phyloP scores from a whole-genome alignment of 2,797 vertebrate genomes.

The Anolis apletophallus region DNA sequence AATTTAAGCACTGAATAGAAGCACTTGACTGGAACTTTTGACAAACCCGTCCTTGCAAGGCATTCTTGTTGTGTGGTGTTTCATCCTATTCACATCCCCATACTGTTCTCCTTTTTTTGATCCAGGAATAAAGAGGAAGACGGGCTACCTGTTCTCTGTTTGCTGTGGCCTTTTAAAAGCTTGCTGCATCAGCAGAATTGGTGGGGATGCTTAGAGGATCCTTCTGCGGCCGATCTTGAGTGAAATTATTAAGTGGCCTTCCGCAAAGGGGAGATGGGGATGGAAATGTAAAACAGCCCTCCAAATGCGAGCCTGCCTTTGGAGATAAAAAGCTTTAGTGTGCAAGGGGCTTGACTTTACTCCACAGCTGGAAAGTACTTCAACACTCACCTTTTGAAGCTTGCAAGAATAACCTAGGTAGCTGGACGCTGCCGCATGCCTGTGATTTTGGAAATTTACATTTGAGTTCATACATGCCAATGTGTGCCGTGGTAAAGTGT shows the following conservation, averaged over 20 bases:
- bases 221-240: not conserved
- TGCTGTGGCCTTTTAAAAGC: not conserved
- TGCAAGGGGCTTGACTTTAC: not conserved
- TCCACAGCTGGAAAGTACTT: constrained; percentile 26
- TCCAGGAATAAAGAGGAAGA: not conserved
- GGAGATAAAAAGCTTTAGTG: constrained; percentile 34
- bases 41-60: not conserved
- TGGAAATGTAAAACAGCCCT: constrained; percentile 28
- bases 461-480: constrained; percentile 43
- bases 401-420: constrained; percentile 26
- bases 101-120: not conserved
- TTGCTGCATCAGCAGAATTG: constrained; percentile 3
- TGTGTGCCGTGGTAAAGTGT: constrained; percentile 5
- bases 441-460: constrained; percentile 23
- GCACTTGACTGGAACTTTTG: not conserved
- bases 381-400: not conserved
- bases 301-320: constrained; percentile 18
- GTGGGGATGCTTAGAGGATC: not conserved
- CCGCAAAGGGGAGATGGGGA: constrained; percentile 3
- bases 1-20: not conserved
- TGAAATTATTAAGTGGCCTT: constrained; percentile 9
- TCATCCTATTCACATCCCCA: not conserved
- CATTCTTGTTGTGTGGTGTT: not conserved
- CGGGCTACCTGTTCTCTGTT: not conserved
- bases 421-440: not conserved